Conservation (phyloP, 2,888 invertebrate genomes). For the Harpalus rubripes region DNA sequence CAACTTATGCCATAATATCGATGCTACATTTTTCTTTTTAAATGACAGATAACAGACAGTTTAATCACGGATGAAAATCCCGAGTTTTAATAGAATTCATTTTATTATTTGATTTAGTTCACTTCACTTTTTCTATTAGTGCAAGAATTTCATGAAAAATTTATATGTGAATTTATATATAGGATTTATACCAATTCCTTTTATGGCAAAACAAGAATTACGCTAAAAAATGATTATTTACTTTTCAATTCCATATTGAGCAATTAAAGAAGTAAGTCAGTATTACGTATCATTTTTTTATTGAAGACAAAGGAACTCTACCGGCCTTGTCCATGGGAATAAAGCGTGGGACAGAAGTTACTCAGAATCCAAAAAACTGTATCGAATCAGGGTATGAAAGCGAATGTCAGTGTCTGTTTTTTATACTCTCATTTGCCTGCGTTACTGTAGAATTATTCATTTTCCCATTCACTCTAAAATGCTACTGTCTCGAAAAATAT, state of each 20-base stretch:
- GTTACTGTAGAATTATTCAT: conserved; percentile 3
- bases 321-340: background rate
- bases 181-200: too few relatives aligned
- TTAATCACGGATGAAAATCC: too few relatives aligned
- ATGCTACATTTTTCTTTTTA: too few relatives aligned
- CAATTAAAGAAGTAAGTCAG: background rate
- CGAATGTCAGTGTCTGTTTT: conserved; percentile 17
- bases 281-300: background rate
- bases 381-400: conserved; percentile 5
- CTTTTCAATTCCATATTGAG: background rate
- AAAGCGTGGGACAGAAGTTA: conserved; percentile 3
- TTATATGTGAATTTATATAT: too few relatives aligned
- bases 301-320: background rate
- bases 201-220: background rate
- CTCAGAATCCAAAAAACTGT: conserved; percentile 11
- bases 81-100: too few relatives aligned
- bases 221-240: background rate
- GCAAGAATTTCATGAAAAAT: too few relatives aligned
- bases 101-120: too few relatives aligned
- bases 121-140: too few relatives aligned
- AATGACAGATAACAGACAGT: too few relatives aligned
- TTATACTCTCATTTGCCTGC: background rate
- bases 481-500: conserved; percentile 17
- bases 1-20: too few relatives aligned
- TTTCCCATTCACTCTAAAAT: conserved; percentile 16